Percentiles rank a stretch among this genome's conserved stretches.
These are phyloP conservation scores for Pachypanchax playfairii DNA, from an alignment of 2,113 vertebrate genomes.

Conservation along the genomic window DNA sequence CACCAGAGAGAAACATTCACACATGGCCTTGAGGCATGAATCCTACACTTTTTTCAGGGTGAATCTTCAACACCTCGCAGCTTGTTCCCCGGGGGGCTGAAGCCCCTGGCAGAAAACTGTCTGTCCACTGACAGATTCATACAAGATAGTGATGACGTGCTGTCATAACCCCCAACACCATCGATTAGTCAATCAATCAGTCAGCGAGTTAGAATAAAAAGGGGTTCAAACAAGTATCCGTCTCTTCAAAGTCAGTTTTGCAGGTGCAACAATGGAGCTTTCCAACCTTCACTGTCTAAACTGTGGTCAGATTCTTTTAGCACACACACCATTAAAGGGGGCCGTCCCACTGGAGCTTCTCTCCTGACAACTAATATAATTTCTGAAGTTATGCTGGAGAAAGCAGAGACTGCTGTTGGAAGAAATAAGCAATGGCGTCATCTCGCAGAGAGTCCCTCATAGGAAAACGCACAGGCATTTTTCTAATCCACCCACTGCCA, in stretches of 20 bases:
- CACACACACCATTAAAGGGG: slow-evolving; percentile 52
- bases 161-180: slow-evolving; percentile 45
- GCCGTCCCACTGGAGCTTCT: slow-evolving; percentile 67
- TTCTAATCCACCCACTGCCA: slow-evolving; percentile 75
- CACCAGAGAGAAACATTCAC: slow-evolving; percentile 53
- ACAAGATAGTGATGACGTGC: slow-evolving; percentile 35
- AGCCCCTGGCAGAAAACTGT: slow-evolving; percentile 68
- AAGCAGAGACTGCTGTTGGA: slow-evolving; percentile 51
- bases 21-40: slow-evolving; percentile 68
- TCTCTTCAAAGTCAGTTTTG: slow-evolving; percentile 56
- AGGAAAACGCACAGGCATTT: slow-evolving; percentile 59
- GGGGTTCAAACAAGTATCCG: slow-evolving; percentile 27
- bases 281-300: slow-evolving; percentile 62
- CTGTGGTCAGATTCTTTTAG: slow-evolving; percentile 63
- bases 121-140: slow-evolving; percentile 63
- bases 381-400: slow-evolving; percentile 64
- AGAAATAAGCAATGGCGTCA: slow-evolving; percentile 62
- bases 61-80: slow-evolving; percentile 62
- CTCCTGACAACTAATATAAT: slow-evolving; percentile 69
- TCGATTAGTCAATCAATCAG: slow-evolving; percentile 45
- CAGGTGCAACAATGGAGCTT: slow-evolving; percentile 57
- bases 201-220: slow-evolving; percentile 18
- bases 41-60: slow-evolving; percentile 55
- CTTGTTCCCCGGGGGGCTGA: slow-evolving; percentile 54
- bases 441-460: slow-evolving; percentile 57